A percentile compares a stretch with the other conserved stretches of the same genome.
phyloP scores from a whole-genome alignment of 2,113 vertebrate species.

The Microcebus griseorufus region DNA sequence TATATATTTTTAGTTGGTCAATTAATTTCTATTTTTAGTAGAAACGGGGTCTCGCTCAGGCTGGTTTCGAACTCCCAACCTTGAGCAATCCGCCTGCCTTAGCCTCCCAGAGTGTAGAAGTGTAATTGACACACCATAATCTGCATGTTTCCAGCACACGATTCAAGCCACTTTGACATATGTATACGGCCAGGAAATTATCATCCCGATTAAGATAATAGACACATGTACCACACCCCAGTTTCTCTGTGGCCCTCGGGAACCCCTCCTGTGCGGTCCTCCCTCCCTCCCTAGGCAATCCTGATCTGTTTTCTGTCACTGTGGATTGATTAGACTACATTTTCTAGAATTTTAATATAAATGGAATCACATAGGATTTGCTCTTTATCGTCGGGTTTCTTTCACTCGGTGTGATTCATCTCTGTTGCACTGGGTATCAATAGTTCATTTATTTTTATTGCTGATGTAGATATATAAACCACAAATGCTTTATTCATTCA shows the following conservation, averaged over 20 bases:
- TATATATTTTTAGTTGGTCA: too few species aligned
- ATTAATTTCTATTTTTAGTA: too few species aligned
- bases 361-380: not conserved
- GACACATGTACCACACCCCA: not conserved
- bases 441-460: not conserved
- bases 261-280: not conserved
- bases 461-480: not conserved
- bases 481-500: not conserved
- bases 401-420: not conserved
- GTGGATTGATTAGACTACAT: not conserved
- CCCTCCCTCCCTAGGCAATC: not conserved
- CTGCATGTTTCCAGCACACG: not conserved
- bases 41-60: too few species aligned
- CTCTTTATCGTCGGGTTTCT: not conserved
- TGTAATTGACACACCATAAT: not conserved
- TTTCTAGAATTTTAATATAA: not conserved
- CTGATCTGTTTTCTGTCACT: not conserved
- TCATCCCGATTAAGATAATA: not conserved
- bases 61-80: too few species aligned
- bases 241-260: not conserved
- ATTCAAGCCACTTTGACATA: not conserved
- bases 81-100: too few species aligned
- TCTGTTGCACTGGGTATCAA: not conserved
- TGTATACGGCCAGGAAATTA: not conserved
- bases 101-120: not conserved